Base-by-base conservation (phyloP, 2,888 invertebrate species). In the Drosophila percnosoma region DNA sequence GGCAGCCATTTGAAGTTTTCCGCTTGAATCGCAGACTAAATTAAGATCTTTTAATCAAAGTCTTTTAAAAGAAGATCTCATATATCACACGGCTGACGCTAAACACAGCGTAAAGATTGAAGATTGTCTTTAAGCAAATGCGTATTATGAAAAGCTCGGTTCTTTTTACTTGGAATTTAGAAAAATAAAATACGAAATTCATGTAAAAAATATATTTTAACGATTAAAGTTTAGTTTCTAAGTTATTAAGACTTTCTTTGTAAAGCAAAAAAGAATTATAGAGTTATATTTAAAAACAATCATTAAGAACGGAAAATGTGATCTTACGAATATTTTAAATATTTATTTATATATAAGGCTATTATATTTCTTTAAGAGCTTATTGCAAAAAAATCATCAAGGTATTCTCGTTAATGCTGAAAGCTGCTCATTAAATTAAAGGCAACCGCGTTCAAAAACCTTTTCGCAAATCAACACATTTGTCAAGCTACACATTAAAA, bases 401-500 rank as follows among this genome's bases (percentile, higher is more conserved):
- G n/a, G 1, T n/a, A 21, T 36, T 10, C n/a, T 8, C 15, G 55
- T 38, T 34, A 13, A 51, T 40, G 27, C 33, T 66, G 21, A 42
- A 58, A 53, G 34, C 24, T 53, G 53, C 5, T 4, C 36, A 55
- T 24, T n/a, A 4, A 52, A 36, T 33, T 62, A 61, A 51, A 33
- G 40, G 33, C 18, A 60, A 4, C 6, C 31, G 31, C n/a, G 13
- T 8, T 38, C 8, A 40, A 71, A 45, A 78, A 69, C 57, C 60
- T 73, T 70, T 70, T 75, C 11, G 77, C 82, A 85, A 80, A 78
- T 85, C 82, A 82, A 73, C 73, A 87, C 75, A 80, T 82, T 84
- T 80, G 79, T 81, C 81, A 82, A 76, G 78, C 72, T 73, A 80
- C 82, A 83, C 82, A 72, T 69, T 66, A 48, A 57, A 49, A 63